These are phyloP conservation scores for Mastomys natalensis DNA, from an alignment of 2,113 vertebrate genomes.

Conservation along the genomic window DNA sequence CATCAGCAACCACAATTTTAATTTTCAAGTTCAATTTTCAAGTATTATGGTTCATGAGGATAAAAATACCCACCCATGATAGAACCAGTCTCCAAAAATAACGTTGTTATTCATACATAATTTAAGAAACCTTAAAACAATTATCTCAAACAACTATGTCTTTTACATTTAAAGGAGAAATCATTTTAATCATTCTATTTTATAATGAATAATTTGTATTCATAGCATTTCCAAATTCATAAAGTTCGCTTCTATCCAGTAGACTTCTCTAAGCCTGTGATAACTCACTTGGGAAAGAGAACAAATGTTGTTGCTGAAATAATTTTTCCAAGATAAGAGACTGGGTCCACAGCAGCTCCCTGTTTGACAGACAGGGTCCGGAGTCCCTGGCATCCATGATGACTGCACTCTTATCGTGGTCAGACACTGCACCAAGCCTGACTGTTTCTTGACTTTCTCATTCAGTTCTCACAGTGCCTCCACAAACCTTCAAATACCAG, in stretches of 20 bases:
- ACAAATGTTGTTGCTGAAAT: constrained; percentile 13
- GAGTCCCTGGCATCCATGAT: not conserved
- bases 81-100: constrained; percentile 52
- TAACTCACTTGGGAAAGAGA: constrained; percentile 2
- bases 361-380: not conserved
- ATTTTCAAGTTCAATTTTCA: constrained; percentile 52
- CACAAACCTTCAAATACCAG: not conserved
- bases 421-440: not conserved
- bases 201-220: constrained; percentile 24
- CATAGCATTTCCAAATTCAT: constrained; percentile 36
- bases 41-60: constrained; percentile 24
- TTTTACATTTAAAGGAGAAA: constrained; percentile 49
- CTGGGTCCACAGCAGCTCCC: not conserved
- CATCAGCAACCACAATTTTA: constrained; percentile 20
- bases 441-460: not conserved
- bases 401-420: not conserved
- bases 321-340: not conserved
- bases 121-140: constrained; percentile 55
- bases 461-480: not conserved
- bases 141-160: constrained; percentile 33
- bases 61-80: constrained; percentile 59
- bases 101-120: constrained; percentile 57
- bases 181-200: constrained; percentile 43
- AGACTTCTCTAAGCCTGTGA: constrained; percentile 15
- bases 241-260: constrained; percentile 40